Evolutionary conservation across 2,888 invertebrate genomes (phyloP).

Genomic region (Notodonta dromedarius): DNA sequence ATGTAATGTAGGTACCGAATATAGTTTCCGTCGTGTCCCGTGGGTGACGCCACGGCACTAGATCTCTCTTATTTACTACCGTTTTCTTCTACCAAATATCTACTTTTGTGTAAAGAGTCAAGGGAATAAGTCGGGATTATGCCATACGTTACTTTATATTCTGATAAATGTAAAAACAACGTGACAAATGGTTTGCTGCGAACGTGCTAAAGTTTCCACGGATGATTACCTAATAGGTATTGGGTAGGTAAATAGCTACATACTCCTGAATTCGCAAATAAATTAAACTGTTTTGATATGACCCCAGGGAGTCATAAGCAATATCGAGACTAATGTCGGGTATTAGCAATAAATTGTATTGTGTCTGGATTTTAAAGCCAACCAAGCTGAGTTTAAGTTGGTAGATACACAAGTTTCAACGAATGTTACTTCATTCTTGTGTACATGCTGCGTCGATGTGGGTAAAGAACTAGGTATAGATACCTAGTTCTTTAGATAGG

Average conservation of each 20-base stretch:
- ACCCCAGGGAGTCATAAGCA: too few species aligned
- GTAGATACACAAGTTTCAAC: too few species aligned
- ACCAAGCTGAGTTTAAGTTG: too few species aligned
- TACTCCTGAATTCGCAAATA: background rate
- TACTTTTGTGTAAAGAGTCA: conserved; percentile 36
- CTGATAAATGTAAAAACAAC: conserved; percentile 49
- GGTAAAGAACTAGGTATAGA: too few species aligned
- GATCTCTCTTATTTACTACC: conserved; percentile 33
- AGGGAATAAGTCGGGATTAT: conserved; percentile 46
- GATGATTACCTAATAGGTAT: conserved; percentile 2
- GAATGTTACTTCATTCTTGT: too few species aligned
- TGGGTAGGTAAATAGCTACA: too few species aligned
- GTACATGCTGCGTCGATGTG: too few species aligned
- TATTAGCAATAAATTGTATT: background rate
- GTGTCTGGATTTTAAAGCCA: too few species aligned
- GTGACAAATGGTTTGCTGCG: conserved; percentile 35
- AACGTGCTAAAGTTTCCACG: conserved; percentile 19
- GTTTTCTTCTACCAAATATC: conserved; percentile 39
- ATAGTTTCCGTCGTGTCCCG: background rate
- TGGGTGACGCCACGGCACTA: conserved; percentile 15
- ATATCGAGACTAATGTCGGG: conserved; percentile 1
- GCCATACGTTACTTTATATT: conserved; percentile 39
- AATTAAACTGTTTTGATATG: background rate
- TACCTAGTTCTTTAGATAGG: too few species aligned
- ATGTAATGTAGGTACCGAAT: background rate